Evolutionary conservation across 2,113 vertebrate genomes (phyloP).

Genomic region (Tinamus guttatus): DNA sequence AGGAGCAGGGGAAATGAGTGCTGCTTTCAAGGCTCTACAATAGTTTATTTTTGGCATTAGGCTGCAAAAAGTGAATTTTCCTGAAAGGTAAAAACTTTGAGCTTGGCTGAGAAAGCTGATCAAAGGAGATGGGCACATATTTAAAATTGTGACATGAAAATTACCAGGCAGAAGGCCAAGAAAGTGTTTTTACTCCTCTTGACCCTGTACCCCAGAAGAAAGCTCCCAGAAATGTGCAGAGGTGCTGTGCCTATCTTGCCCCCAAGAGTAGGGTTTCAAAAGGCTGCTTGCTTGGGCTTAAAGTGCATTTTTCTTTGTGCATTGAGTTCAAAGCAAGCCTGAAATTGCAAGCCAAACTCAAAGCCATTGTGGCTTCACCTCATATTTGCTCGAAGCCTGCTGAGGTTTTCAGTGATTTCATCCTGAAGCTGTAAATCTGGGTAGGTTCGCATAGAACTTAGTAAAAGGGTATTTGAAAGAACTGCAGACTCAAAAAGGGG

Average conservation of each 20-base stretch:
- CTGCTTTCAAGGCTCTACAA: constrained; percentile 11
- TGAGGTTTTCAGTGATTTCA: constrained; percentile 55
- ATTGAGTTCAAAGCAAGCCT: constrained; percentile 52
- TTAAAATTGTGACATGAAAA: constrained; percentile 1
- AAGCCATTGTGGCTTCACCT: constrained; percentile 53
- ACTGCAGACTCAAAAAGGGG: constrained; percentile 38
- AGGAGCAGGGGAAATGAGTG: neutral
- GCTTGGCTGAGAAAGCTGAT: neutral
- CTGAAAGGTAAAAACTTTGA: neutral
- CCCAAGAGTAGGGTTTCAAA: constrained; percentile 36
- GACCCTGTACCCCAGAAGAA: neutral
- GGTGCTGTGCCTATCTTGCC: neutral
- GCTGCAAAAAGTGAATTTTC: neutral
- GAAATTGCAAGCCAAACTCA: constrained; percentile 43
- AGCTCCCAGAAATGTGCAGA: neutral
- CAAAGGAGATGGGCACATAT: neutral
- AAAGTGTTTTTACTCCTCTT: constrained; percentile 7
- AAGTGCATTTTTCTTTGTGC: constrained; percentile 55
- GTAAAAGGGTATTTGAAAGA: constrained; percentile 58
- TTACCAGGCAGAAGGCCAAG: neutral
- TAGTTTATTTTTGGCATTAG: constrained; percentile 32
- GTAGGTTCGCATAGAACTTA: constrained; percentile 41
- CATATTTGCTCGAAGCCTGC: constrained; percentile 20
- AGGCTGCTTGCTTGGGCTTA: constrained; percentile 15
- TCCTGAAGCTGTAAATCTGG: constrained; percentile 54